Evolutionary conservation across 2,113 vertebrate genomes (phyloP).

Genomic region (Hystrix brachyura): DNA sequence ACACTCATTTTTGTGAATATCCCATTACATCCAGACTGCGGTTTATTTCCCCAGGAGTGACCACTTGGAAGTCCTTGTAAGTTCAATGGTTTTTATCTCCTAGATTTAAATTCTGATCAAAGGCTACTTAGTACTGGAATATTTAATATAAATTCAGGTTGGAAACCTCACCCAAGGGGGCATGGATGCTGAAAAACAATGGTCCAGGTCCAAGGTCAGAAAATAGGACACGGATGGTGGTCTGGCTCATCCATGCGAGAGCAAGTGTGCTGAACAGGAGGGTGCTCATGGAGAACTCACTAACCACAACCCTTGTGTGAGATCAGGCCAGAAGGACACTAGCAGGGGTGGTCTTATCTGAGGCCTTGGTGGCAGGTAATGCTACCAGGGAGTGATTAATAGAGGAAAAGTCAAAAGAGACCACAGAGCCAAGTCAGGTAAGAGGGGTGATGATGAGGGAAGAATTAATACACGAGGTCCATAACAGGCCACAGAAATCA

Average conservation of each 20-base stretch:
- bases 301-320: not conserved
- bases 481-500: not conserved
- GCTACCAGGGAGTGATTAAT: not conserved
- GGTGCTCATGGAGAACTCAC: not conserved
- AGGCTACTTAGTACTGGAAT: not conserved
- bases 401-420: not conserved
- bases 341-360: not conserved
- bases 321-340: not conserved
- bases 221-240: not conserved
- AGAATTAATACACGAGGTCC: constrained; percentile 3
- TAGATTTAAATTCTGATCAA: constrained; percentile 26
- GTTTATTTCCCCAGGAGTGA: not conserved
- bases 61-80: not conserved
- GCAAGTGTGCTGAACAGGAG: not conserved
- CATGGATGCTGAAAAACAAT: not conserved
- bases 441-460: not conserved
- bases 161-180: not conserved
- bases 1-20: not conserved
- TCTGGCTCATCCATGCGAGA: not conserved
- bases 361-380: not conserved
- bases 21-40: not conserved
- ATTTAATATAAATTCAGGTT: not conserved
- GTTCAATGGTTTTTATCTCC: not conserved
- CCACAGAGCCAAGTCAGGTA: not conserved
- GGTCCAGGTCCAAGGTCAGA: constrained; percentile 28